Conservation (phyloP, 2,888 invertebrate genomes). For the Oasisia sp. region DNA sequence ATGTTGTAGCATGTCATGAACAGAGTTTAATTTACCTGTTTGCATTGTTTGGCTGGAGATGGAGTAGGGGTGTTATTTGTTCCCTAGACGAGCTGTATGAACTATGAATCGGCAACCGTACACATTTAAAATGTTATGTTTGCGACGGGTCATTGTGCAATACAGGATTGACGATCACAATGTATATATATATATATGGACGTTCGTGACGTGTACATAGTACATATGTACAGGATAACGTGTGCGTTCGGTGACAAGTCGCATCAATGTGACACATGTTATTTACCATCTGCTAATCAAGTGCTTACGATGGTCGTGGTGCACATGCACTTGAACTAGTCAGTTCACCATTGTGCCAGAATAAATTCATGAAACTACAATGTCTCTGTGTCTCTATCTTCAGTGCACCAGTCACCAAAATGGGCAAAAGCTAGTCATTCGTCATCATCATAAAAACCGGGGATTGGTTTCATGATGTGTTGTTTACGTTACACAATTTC, state of each 20-base stretch:
- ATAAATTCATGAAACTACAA: background rate
- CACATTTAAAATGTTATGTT: constrained; percentile 7
- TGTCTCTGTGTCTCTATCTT: background rate
- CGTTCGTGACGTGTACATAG: background rate
- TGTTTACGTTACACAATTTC: too few species aligned
- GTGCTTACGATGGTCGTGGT: background rate
- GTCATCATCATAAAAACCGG: background rate
- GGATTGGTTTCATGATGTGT: too few species aligned
- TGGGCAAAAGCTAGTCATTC: background rate
- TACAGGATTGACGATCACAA: background rate
- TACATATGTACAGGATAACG: background rate
- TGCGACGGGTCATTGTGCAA: background rate
- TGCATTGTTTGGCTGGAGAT: background rate
- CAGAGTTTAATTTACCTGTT: background rate
- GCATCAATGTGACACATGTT: background rate
- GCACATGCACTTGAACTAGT: background rate
- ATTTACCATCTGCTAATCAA: background rate
- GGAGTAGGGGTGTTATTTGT: background rate
- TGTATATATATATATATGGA: background rate
- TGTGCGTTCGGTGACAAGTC: background rate
- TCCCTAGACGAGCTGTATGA: background rate
- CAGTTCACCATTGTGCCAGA: background rate
- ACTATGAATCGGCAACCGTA: constrained; percentile 1
- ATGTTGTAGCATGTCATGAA: constrained; percentile 9
- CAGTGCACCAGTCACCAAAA: background rate